These are phyloP conservation scores for Tenthredo distinguenda DNA, from an alignment of 2,888 invertebrate genomes.

Conservation along the genomic window DNA sequence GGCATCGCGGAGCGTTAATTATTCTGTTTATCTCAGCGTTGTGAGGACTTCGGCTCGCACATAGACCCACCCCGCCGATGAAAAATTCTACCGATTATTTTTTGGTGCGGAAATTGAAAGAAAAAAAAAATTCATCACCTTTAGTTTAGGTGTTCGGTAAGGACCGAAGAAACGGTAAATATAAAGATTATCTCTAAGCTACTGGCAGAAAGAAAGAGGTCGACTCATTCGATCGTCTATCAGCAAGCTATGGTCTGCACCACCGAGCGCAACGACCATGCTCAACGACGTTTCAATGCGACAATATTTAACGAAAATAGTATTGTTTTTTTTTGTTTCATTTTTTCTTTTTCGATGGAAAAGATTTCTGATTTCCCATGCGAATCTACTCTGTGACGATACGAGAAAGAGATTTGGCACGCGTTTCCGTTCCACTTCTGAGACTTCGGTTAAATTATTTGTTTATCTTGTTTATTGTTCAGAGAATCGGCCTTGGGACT, in stretches of 20 bases:
- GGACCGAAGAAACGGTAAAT: neutral
- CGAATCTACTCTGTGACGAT: neutral
- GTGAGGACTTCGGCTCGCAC: neutral
- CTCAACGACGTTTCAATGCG: neutral
- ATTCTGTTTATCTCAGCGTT: constrained; percentile 35
- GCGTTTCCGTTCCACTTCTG: neutral
- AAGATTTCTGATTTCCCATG: constrained; percentile 5
- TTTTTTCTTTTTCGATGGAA: neutral
- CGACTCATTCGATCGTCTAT: constrained; percentile 11
- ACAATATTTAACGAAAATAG: neutral
- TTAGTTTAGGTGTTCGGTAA: neutral
- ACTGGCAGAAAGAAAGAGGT: constrained; percentile 17
- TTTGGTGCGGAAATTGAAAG: neutral
- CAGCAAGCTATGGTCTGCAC: constrained; percentile 9
- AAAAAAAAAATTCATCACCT: neutral
- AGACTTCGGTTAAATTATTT: too few relatives aligned
- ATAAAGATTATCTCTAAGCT: neutral
- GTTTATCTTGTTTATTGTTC: too few relatives aligned
- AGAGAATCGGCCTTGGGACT: neutral
- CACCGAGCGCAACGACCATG: constrained; percentile 20
- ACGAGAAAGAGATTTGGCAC: neutral
- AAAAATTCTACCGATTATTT: neutral
- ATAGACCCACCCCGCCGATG: neutral
- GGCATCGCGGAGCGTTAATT: constrained; percentile 36
- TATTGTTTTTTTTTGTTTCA: neutral